Conservation (phyloP, 2,797 vertebrate genomes). For the Manis pentadactyla region DNA sequence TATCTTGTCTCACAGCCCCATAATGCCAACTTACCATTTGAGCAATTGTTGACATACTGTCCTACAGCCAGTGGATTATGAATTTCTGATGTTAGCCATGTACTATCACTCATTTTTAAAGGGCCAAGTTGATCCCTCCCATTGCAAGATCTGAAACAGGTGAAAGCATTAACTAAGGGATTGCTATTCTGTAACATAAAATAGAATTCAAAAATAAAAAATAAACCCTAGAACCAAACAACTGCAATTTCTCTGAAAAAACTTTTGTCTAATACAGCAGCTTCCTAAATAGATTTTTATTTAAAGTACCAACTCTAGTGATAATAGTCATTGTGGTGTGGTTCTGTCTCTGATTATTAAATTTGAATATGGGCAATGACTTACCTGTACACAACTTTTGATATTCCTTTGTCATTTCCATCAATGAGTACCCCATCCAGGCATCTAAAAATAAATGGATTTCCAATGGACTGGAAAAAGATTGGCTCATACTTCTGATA, state of each 20-base stretch:
- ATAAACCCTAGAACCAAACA: neutral
- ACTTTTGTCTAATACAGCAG: neutral
- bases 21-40: slow-evolving; percentile 86
- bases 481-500: slow-evolving; percentile 95
- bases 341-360: neutral
- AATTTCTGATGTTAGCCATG: slow-evolving; percentile 91
- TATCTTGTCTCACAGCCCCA: neutral
- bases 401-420: slow-evolving; percentile 95
- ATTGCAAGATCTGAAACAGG: slow-evolving; percentile 91
- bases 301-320: neutral
- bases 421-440: slow-evolving; percentile 95
- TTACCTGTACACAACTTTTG: slow-evolving; percentile 93
- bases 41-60: slow-evolving; percentile 98
- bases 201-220: neutral
- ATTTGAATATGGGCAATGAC: slow-evolving; percentile 29
- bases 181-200: neutral
- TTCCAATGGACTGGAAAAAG: slow-evolving; percentile 96
- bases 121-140: slow-evolving; percentile 93
- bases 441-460: slow-evolving; percentile 96
- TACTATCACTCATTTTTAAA: slow-evolving; percentile 91
- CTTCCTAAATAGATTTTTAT: slow-evolving; percentile 36
- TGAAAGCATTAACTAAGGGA: accelerated
- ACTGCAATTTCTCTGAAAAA: slow-evolving; percentile 1
- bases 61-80: slow-evolving; percentile 94
- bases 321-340: neutral